These are phyloP conservation scores for Eutolmus rufibarbis DNA, from an alignment of 2,888 invertebrate genomes.

Conservation along the genomic window DNA sequence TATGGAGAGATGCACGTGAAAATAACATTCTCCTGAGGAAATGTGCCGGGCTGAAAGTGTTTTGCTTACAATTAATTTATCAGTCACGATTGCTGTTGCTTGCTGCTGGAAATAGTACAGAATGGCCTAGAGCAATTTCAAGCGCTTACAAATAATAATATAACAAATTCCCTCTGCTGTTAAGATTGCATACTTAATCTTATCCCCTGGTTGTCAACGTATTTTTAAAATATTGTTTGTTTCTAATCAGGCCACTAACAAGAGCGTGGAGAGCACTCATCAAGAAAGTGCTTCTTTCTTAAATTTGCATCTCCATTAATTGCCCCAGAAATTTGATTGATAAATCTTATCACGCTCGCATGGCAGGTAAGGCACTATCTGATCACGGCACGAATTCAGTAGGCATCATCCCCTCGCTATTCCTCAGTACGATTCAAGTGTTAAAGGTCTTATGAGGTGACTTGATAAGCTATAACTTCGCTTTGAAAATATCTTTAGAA, in stretches of 20 bases:
- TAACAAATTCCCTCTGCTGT: background rate
- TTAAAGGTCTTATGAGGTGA: slow-evolving; percentile 14
- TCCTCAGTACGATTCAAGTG: background rate
- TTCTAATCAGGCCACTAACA: background rate
- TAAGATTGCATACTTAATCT: background rate
- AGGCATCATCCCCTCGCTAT: background rate
- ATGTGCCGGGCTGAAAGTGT: background rate
- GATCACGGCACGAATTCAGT: background rate
- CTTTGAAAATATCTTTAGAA: background rate
- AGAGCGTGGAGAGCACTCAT: background rate
- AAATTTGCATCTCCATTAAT: background rate
- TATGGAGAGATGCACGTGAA: background rate
- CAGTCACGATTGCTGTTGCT: background rate
- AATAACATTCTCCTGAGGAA: background rate
- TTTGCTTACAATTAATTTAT: background rate
- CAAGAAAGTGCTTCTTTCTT: background rate
- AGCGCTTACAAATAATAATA: background rate
- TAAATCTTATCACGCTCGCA: background rate
- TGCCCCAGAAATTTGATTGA: background rate
- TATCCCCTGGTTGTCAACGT: background rate
- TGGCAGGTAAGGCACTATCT: background rate
- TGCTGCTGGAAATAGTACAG: background rate
- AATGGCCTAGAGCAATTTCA: background rate
- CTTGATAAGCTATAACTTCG: background rate
- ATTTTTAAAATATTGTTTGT: background rate